Conservation (phyloP, 2,797 vertebrate species). For the Chaunax sp. region DNA sequence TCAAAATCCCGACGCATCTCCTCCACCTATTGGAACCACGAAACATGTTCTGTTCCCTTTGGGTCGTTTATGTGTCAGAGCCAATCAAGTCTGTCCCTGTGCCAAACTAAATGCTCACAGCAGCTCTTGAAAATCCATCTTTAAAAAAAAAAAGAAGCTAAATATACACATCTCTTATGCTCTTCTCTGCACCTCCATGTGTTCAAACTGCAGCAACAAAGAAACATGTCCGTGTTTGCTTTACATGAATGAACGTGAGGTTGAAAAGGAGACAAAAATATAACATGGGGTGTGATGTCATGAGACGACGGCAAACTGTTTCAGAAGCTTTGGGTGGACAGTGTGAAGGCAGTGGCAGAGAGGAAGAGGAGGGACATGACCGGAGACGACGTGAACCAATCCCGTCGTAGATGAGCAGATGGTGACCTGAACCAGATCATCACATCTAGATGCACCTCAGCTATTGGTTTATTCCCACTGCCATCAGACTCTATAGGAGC, state of each 20-base stretch:
- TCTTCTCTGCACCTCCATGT: background rate
- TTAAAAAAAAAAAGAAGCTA: background rate
- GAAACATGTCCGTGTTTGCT: constrained; percentile 5
- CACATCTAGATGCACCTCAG: background rate
- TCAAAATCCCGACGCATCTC: constrained; percentile 97
- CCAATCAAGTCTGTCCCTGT: constrained; percentile 82
- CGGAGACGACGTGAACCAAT: background rate
- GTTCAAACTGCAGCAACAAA: constrained; percentile 59
- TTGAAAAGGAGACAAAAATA: constrained; percentile 52
- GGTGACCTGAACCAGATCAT: constrained; percentile 26
- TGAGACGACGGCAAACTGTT: constrained; percentile 18
- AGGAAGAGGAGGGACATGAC: constrained; percentile 13
- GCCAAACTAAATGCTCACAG: constrained; percentile 85
- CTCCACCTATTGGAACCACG: constrained; percentile 87
- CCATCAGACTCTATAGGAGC: constrained; percentile 34
- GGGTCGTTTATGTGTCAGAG: constrained; percentile 8
- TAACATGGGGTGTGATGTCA: constrained; percentile 41
- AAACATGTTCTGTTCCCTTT: constrained; percentile 55
- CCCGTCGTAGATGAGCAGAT: background rate
- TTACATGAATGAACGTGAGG: constrained; percentile 5
- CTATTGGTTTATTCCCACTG: constrained; percentile 11
- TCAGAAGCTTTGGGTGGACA: constrained; percentile 11
- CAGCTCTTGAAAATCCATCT: constrained; percentile 84
- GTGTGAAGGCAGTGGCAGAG: constrained; percentile 28
- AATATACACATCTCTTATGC: background rate